A percentile compares a stretch with the other conserved stretches of the same genome.
Conservation (phyloP, 2,113 vertebrate species). For the pig (Sus scrofa) region DNA sequence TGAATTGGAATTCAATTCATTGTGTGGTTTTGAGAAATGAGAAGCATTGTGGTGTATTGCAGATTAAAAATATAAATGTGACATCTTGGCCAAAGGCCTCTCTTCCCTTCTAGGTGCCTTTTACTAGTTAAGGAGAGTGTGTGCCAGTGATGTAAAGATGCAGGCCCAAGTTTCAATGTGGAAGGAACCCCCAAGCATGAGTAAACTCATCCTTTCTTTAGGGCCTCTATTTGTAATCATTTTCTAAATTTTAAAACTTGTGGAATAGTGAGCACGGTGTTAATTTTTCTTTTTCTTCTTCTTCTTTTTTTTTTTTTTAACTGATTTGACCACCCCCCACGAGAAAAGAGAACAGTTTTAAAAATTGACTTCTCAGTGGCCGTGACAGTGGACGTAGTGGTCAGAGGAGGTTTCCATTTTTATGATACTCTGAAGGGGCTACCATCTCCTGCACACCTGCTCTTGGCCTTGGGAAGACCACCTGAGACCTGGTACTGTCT, state of each 20-base stretch:
- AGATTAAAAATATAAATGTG: constrained; percentile 39
- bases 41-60: not conserved
- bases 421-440: not conserved
- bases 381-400: not conserved
- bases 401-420: not conserved
- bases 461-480: constrained; percentile 66
- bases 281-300: not conserved
- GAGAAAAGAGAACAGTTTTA: constrained; percentile 65
- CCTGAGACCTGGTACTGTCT: constrained; percentile 60
- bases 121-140: constrained; percentile 20
- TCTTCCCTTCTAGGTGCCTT: not conserved
- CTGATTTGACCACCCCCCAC: constrained; percentile 34
- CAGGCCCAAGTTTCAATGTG: constrained; percentile 61
- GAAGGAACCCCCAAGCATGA: not conserved
- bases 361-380: constrained; percentile 38
- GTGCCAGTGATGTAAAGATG: not conserved
- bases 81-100: not conserved
- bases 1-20: constrained; percentile 40
- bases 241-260: constrained; percentile 53
- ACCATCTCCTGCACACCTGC: constrained; percentile 17
- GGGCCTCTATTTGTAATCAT: constrained; percentile 59
- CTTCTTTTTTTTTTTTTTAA: constrained; percentile 14
- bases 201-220: constrained; percentile 32
- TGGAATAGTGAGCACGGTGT: not conserved
- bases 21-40: constrained; percentile 15